These are phyloP conservation scores for Mnemiopsis leidyi DNA, from an alignment of 37 sponge, comb jelly and placozoan genomes.

Conservation along the genomic window DNA sequence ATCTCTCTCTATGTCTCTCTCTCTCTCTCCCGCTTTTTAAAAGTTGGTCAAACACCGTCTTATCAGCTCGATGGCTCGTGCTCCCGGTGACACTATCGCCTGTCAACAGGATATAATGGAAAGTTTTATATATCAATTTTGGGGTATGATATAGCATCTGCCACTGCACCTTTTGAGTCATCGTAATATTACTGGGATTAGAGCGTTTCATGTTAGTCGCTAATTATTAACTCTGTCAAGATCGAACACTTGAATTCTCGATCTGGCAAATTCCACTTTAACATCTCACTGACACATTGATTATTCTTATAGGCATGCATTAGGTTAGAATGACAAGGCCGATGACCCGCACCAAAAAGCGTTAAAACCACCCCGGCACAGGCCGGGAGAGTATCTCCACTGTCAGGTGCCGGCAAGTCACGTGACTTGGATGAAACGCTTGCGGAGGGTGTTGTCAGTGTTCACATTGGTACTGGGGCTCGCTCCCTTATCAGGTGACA, in stretches of 20 bases:
- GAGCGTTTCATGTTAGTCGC: neutral
- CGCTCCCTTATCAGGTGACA: neutral
- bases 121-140: neutral
- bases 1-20: neutral
- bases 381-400: too few species aligned
- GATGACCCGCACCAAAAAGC: neutral
- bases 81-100: neutral
- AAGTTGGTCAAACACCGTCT: neutral
- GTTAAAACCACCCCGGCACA: neutral
- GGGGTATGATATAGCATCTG: neutral
- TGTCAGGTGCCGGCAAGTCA: neutral
- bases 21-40: neutral
- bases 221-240: neutral
- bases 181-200: too few species aligned
- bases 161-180: neutral
- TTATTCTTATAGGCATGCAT: too few species aligned
- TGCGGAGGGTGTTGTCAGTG: neutral
- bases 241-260: neutral
- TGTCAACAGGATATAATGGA: neutral
- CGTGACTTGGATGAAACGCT: neutral
- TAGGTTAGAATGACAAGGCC: neutral
- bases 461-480: neutral
- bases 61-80: neutral
- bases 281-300: constrained; percentile 6
- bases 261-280: neutral